Base-by-base conservation (phyloP, 2,888 invertebrate species). In the Dexiosoma caninum region DNA sequence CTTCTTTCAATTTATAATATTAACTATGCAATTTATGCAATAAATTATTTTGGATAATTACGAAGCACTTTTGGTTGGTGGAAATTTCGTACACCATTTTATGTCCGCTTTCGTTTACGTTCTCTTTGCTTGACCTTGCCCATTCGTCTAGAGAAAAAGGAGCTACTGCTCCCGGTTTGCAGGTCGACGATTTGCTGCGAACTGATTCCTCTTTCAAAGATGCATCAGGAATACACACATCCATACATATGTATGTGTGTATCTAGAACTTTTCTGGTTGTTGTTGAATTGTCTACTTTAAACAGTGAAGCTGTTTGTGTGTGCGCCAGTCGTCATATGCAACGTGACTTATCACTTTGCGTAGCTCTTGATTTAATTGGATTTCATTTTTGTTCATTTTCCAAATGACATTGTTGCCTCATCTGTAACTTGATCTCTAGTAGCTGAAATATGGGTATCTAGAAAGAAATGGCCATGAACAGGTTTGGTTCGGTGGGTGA, bases 331-430 rank as follows among this genome's bases (percentile, higher is more conserved):
- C 42, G 64, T 70, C 75, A 57, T 67, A 57, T 77, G 62, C 72
- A 77, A 81, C 75, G 81, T 81, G 81, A 74, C 81, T 77, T 81
- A 81, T 81, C 81, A 69, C 81, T 74, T 77, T 62, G 35, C 64
- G 72, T 64, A 74, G 66, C 81, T 77, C 77, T 81, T 81, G 62
- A 77, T 77, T 81, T 77, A 77, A 81, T 81, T 81, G 72, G 76
- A 64, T 77, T 72, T 80, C 66, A 30, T 64, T 72, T 37, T 7
- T 35, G 16, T n/a, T 49, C 14, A 14, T 42, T 2, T 9, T n/a
- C 37, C 64, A 37, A 55, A 72, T 42, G 62, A 53, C 51, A 35
- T 37, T 71, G 70, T 67, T 76, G 60, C 51, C 57, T 49, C 51
- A 59, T 53, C 57, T 35, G 30, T 9, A 49, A 57, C 51, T 57